Conservation (phyloP, 2,888 invertebrate genomes). For the Meiosimyza decipiens region DNA sequence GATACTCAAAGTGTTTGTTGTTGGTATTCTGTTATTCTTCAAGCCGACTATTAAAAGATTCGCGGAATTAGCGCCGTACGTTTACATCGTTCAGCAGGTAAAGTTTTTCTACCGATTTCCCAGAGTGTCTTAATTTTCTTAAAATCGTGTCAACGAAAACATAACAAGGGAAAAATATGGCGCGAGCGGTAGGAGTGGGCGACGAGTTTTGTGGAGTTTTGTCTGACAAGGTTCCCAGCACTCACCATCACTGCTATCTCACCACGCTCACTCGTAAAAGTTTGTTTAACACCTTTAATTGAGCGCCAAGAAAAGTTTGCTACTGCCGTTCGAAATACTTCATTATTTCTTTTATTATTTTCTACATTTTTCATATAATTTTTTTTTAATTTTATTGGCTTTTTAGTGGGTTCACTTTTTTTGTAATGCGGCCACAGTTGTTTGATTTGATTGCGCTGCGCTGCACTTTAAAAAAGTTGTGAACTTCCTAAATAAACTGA, state of each 20-base stretch:
- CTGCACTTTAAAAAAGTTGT: neutral
- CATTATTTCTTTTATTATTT: no score
- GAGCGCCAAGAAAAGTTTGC: neutral
- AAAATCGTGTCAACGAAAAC: constrained; percentile 3
- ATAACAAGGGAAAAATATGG: neutral
- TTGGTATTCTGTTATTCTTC: no score
- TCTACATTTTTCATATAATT: neutral
- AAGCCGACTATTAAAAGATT: constrained; percentile 7
- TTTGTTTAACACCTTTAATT: constrained; percentile 5
- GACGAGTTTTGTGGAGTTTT: constrained; percentile 7
- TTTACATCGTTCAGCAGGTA: neutral
- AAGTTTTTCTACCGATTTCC: neutral
- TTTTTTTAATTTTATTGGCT: no score
- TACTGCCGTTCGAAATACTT: no score
- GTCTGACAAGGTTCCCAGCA: neutral
- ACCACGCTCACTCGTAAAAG: neutral
- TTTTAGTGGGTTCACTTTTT: no score
- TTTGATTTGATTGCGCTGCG: neutral
- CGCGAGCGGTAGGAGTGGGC: neutral
- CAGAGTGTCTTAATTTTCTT: constrained; percentile 11
- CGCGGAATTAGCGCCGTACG: neutral
- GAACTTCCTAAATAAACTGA: neutral
- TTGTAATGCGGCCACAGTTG: no score
- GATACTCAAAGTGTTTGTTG: no score
- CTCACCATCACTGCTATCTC: neutral